Conservation (phyloP, 2,113 vertebrate genomes). For the Mus musculus region DNA sequence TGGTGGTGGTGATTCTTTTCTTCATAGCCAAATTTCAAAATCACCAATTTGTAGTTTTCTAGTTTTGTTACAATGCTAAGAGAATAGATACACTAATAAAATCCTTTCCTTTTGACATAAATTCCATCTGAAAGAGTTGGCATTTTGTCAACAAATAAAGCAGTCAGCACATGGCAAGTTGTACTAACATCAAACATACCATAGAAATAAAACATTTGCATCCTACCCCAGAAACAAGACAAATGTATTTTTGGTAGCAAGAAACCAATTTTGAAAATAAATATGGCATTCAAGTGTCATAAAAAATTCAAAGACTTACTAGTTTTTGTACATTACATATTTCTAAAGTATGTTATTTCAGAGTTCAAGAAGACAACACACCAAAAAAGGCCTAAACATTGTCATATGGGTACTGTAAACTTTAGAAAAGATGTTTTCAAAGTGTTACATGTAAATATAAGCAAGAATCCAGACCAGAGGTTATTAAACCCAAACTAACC, state of each 20-base stretch:
- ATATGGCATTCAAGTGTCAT: slow-evolving; percentile 76
- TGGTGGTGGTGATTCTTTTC: background rate
- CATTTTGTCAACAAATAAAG: slow-evolving; percentile 53
- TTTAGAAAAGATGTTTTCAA: slow-evolving; percentile 61
- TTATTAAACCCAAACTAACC: slow-evolving; percentile 20
- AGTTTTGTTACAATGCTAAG: slow-evolving; percentile 1
- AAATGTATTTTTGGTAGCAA: slow-evolving; percentile 71
- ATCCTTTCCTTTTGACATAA: slow-evolving; percentile 55
- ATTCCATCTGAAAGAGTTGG: slow-evolving; percentile 59
- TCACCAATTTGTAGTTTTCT: background rate
- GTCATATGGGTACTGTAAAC: background rate
- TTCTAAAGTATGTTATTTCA: slow-evolving; percentile 65
- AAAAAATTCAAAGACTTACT: slow-evolving; percentile 64
- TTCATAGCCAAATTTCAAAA: slow-evolving; percentile 38
- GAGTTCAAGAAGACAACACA: slow-evolving; percentile 65
- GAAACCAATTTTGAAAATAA: slow-evolving; percentile 77
- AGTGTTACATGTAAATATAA: slow-evolving; percentile 45
- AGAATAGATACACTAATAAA: slow-evolving; percentile 32
- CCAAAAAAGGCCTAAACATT: slow-evolving; percentile 51
- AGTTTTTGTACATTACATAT: slow-evolving; percentile 50
- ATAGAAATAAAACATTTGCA: slow-evolving; percentile 73
- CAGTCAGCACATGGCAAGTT: slow-evolving; percentile 46
- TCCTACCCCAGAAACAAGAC: slow-evolving; percentile 62
- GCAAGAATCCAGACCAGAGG: slow-evolving; percentile 34
- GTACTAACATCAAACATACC: slow-evolving; percentile 65